Percentiles rank a stretch among this genome's conserved stretches.
Evolutionary conservation across 2,797 vertebrate genomes (phyloP).

Genomic region (Syngnathus acus): DNA sequence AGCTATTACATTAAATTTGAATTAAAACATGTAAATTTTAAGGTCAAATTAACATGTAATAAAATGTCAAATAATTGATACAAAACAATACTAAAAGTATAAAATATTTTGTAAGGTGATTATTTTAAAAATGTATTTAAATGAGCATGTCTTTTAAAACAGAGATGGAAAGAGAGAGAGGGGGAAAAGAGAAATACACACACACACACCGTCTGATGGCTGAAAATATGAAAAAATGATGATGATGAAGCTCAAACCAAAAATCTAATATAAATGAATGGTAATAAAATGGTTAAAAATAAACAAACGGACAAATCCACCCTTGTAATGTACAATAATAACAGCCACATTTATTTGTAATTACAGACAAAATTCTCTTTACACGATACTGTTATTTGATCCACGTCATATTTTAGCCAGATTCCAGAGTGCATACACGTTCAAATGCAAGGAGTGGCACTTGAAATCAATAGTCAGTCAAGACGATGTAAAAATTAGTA

Average conservation of each 20-base stretch:
- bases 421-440: constrained; percentile 71
- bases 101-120: too few species aligned
- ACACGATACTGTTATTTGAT: constrained; percentile 51
- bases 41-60: too few species aligned
- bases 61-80: too few species aligned
- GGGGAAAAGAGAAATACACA: too few species aligned
- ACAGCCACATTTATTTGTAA: constrained; percentile 81
- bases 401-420: constrained; percentile 54
- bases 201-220: too few species aligned
- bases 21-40: too few species aligned
- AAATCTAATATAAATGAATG: too few species aligned
- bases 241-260: not conserved
- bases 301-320: constrained; percentile 20
- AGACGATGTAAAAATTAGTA: constrained; percentile 2
- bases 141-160: too few species aligned
- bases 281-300: not conserved
- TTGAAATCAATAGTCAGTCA: constrained; percentile 56
- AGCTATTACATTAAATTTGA: too few species aligned
- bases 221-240: not conserved
- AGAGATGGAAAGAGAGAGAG: too few species aligned
- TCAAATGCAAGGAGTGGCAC: constrained; percentile 26
- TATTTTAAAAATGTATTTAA: too few species aligned
- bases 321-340: constrained; percentile 71
- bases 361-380: constrained; percentile 81
- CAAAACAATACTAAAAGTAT: too few species aligned